phyloP scores from a whole-genome alignment of 2,113 vertebrate species.

The Nothoprocta pentlandii region DNA sequence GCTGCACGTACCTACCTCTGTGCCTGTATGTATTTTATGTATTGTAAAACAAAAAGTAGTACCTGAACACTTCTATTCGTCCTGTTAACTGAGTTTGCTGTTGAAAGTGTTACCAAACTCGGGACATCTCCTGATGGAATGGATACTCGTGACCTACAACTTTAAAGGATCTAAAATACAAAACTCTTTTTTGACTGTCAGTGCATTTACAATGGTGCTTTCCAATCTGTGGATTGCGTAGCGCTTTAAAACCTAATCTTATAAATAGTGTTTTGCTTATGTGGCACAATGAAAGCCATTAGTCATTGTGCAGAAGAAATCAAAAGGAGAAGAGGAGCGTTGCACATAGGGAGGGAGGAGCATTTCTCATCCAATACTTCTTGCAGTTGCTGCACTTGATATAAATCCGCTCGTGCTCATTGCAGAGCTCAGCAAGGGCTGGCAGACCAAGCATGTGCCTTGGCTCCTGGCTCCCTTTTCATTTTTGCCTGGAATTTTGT shows the following conservation, averaged over 20 bases:
- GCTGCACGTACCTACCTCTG: fast-evolving
- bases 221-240: not conserved
- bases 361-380: not conserved
- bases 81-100: not conserved
- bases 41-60: not conserved
- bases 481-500: not conserved
- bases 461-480: not conserved
- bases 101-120: not conserved
- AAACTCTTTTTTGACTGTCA: not conserved
- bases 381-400: not conserved
- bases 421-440: not conserved
- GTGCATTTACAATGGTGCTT: not conserved
- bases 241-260: not conserved
- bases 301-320: not conserved
- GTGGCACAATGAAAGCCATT: not conserved
- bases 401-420: fast-evolving
- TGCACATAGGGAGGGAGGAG: not conserved
- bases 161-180: not conserved
- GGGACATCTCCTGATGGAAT: not conserved
- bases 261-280: not conserved
- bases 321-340: not conserved
- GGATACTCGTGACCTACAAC: not conserved
- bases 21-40: not conserved
- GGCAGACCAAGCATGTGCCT: not conserved
- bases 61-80: not conserved